phyloP scores from a whole-genome alignment of 2,113 vertebrate species.

The Indri indri region DNA sequence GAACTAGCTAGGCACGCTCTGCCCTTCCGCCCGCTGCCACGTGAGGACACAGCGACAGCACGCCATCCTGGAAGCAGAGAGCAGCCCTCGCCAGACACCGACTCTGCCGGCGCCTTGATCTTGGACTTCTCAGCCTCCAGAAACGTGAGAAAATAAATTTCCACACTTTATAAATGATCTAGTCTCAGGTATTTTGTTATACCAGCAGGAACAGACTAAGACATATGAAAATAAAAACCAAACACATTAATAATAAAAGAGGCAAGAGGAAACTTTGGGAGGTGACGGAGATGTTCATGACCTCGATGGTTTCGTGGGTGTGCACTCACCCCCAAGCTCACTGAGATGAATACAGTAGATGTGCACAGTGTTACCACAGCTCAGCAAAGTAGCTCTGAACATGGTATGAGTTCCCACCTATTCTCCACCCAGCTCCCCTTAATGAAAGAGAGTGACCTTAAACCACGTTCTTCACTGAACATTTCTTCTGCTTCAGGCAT shows the following conservation, averaged over 20 bases:
- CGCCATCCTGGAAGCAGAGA: background rate
- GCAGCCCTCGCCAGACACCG: too few species aligned
- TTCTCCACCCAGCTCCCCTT: background rate
- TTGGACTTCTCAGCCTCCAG: background rate
- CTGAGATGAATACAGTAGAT: background rate
- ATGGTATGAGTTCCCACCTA: background rate
- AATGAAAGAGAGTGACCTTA: accelerated
- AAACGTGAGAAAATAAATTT: background rate
- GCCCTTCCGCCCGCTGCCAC: background rate
- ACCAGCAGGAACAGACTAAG: background rate
- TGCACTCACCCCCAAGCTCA: background rate
- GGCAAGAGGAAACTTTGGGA: background rate
- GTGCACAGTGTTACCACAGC: background rate
- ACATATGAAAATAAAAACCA: background rate
- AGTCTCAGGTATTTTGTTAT: background rate
- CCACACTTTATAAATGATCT: background rate
- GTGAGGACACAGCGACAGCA: background rate
- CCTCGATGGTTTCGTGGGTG: background rate
- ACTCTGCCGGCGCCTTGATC: background rate
- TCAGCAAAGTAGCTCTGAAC: background rate
- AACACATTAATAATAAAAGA: background rate
- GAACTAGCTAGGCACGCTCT: background rate
- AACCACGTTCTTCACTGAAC: accelerated
- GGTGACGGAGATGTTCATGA: background rate
- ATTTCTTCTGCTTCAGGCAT: background rate